phyloP scores from a whole-genome alignment of 2,888 invertebrate genomes.

The Apodemia zela region DNA sequence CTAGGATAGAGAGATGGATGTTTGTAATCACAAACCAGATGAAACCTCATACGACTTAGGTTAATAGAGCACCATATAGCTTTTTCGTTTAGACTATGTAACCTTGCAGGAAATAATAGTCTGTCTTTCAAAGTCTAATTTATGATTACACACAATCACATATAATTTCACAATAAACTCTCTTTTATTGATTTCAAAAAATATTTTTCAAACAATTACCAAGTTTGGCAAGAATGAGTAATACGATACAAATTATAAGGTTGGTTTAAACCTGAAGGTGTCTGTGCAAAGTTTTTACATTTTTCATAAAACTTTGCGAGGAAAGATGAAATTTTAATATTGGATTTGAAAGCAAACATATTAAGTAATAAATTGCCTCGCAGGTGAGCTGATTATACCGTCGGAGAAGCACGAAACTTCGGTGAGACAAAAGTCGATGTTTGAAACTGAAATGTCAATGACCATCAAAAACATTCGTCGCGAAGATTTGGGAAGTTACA shows the following conservation, averaged over 20 bases:
- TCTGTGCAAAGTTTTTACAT: slow-evolving; percentile 75
- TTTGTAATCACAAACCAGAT: no score
- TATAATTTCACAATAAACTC: not conserved
- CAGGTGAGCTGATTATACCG: slow-evolving; percentile 92
- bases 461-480: slow-evolving; percentile 88
- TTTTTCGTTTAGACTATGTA: no score
- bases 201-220: slow-evolving; percentile 20
- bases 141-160: no score
- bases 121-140: no score
- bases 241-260: slow-evolving; percentile 76
- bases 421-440: slow-evolving; percentile 86
- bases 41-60: no score
- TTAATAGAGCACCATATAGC: no score
- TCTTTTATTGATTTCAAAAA: slow-evolving; percentile 13
- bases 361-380: slow-evolving; percentile 63
- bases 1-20: no score
- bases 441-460: slow-evolving; percentile 92
- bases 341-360: slow-evolving; percentile 72
- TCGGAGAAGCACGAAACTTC: slow-evolving; percentile 90
- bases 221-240: slow-evolving; percentile 54
- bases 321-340: slow-evolving; percentile 76
- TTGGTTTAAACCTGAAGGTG: slow-evolving; percentile 75
- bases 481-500: slow-evolving; percentile 90
- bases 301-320: slow-evolving; percentile 74
- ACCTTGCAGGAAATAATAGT: no score